Evolutionary conservation across 1,140 invertebrate genomes (phyloP), one percentile per base, ranked within the genome.

Genomic region (Myzus persicae): DNA sequence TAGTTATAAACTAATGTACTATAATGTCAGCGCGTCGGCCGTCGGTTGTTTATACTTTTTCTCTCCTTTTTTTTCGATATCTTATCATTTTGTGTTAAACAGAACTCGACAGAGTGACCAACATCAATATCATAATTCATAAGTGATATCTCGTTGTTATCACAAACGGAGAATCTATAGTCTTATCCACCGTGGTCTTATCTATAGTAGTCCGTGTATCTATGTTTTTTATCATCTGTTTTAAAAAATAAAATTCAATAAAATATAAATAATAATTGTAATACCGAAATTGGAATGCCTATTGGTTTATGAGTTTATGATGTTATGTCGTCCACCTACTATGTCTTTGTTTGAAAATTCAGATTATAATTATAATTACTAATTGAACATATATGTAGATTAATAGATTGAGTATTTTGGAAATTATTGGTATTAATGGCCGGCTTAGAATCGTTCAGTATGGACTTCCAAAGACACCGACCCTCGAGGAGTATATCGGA

Each of bases 401-500:
- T 67, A 51, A 46, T 51, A 48, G 8, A 51, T 36, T 89, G 36
- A 38, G 24, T 42, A 42, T 31, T 90, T n/a, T 92, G 2, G 14
- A 42, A 76, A 20, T 48, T 24, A 46, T 44, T 91, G 1, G 46
- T 51, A 31, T 85, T 26, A 26, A 93, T 93, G 91, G 91, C 91
- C 2, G 91, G 91, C 31, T 85, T 93, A 51, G 91, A 93, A 85
- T 93, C 91, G 0, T 84, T 93, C 9, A 51, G 85, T 11, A 51
- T 84, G 46, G 81, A 46, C 26, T 51, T 40, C 38, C 76, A 48
- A 9, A 93, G 81, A 84, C 81, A 85, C 36, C 81, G 91, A 51
- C 76, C 81, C 3, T 93, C 91, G 0, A 93, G 91, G 84, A 93
- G 91, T 84, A 54, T 85, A 46, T 84, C 91, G 24, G 91, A 93